These are phyloP conservation scores for Heterodera carotae DNA, from an alignment of 1,140 invertebrate species.

Conservation along the genomic window DNA sequence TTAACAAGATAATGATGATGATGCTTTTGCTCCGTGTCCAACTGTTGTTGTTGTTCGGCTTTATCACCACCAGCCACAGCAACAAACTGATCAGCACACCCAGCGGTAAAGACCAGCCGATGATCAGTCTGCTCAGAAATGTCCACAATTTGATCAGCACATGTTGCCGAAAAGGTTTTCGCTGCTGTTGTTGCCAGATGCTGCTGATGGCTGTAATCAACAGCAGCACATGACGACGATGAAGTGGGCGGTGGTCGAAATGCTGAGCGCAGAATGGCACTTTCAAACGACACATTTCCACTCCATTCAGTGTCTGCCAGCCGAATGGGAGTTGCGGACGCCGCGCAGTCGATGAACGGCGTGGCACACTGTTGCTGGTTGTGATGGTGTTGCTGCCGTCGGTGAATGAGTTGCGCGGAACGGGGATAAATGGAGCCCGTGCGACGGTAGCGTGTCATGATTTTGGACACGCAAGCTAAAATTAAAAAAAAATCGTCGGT, in stretches of 20 bases:
- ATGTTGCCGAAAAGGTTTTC: too few relatives aligned
- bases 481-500: too few relatives aligned
- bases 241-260: not conserved
- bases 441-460: constrained; percentile 53
- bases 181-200: too few relatives aligned
- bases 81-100: not conserved
- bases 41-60: too few relatives aligned
- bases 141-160: too few relatives aligned
- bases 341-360: not conserved
- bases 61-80: not conserved
- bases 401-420: constrained; percentile 29
- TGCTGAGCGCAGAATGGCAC: not conserved
- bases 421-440: constrained; percentile 47
- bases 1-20: too few relatives aligned
- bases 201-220: too few relatives aligned
- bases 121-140: too few relatives aligned
- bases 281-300: not conserved
- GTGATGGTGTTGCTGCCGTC: not conserved
- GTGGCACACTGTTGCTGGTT: too few relatives aligned
- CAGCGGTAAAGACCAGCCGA: not conserved
- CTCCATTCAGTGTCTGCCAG: not conserved
- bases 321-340: not conserved
- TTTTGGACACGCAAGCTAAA: constrained; percentile 54
- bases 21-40: too few relatives aligned
- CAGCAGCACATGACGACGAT: not conserved